These are phyloP conservation scores for Galaxias olidus DNA, from an alignment of 2,797 vertebrate genomes.

Conservation along the genomic window DNA sequence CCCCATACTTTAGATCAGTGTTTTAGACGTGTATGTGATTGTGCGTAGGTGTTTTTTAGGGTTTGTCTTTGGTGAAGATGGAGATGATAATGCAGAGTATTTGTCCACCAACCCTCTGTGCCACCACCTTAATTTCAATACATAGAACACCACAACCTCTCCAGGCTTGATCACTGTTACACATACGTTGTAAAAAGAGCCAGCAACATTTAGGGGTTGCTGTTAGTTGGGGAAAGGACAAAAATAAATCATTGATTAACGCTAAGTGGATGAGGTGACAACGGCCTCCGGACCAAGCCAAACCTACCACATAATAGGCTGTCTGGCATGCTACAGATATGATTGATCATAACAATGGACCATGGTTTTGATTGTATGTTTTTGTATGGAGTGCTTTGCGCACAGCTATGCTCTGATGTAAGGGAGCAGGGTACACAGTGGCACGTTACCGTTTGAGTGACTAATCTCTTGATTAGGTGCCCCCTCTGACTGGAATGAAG, in stretches of 20 bases:
- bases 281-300: conserved; percentile 24
- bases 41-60: no score
- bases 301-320: conserved; percentile 9
- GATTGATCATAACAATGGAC: not conserved
- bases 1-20: no score
- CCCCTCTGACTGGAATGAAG: conserved; percentile 7
- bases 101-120: no score
- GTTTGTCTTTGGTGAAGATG: no score
- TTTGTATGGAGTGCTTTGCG: no score
- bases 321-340: not conserved
- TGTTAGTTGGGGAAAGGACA: conserved; percentile 16
- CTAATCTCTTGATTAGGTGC: conserved; percentile 8
- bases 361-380: no score
- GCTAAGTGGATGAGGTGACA: conserved; percentile 36
- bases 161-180: no score
- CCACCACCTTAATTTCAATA: no score
- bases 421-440: not conserved
- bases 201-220: conserved; percentile 1
- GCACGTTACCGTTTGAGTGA: conserved; percentile 1
- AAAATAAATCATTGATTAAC: conserved; percentile 46
- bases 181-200: not conserved
- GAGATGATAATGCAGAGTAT: no score
- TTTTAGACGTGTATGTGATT: no score
- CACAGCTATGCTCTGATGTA: no score
- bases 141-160: not conserved